Conservation (phyloP, 2,797 vertebrate genomes). For the Oreochromis mossambicus region DNA sequence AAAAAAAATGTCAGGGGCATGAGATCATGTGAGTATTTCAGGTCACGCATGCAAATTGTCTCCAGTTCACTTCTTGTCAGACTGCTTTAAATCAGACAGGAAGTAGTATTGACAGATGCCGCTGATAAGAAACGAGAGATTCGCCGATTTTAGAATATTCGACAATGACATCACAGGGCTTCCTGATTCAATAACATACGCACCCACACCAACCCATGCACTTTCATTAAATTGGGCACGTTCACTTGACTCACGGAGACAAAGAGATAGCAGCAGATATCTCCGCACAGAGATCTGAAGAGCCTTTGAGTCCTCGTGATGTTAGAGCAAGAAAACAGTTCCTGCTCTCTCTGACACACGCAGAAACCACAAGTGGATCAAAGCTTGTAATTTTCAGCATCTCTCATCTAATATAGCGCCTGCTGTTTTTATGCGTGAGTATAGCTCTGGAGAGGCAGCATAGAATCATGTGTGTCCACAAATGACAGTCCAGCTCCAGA, state of each 20-base stretch:
- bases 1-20: background rate
- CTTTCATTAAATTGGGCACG: constrained; percentile 26
- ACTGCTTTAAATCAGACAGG: constrained; percentile 6
- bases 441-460: constrained; percentile 41
- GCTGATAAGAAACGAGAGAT: background rate
- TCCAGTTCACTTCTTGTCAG: constrained; percentile 13
- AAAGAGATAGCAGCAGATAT: background rate
- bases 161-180: constrained; percentile 10
- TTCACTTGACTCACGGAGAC: constrained; percentile 28
- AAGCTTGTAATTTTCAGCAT: constrained; percentile 63
- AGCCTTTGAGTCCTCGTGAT: constrained; percentile 24
- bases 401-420: constrained; percentile 44
- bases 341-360: background rate
- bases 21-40: constrained; percentile 1
- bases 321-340: background rate
- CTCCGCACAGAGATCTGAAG: background rate
- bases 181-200: constrained; percentile 35
- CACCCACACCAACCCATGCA: background rate
- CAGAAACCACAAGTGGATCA: constrained; percentile 56
- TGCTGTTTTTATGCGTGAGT: constrained; percentile 44
- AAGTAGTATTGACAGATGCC: background rate
- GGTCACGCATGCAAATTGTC: constrained; percentile 8
- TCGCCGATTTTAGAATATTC: background rate
- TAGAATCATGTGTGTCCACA: constrained; percentile 62
- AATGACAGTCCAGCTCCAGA: constrained; percentile 53